Evolutionary conservation across 2,888 invertebrate species (phyloP), one percentile per base, ranked within the genome.

Genomic region (Siphlonurus alternatus): DNA sequence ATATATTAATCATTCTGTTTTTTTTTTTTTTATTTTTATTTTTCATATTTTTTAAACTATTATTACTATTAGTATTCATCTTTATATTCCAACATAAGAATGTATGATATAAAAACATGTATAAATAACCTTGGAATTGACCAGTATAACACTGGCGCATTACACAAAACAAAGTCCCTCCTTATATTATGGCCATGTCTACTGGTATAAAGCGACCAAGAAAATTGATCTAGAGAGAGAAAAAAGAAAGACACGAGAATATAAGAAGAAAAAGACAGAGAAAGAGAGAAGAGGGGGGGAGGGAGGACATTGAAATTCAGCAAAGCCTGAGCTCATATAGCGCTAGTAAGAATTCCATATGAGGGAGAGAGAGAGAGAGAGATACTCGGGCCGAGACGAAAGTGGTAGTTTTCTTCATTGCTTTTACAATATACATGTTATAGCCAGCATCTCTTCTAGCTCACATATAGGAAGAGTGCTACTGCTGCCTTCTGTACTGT

Each of bases 211-310:
- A 38, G 15, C 5, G 38, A 38, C 38, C 38, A 38, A 2, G n/a
- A 15, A 53, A 53, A 22, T 38, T 61, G 1, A 2, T 23, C n/a
- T 51, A 19, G 63, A 1, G 23, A 5, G 62, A 19, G 15, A 25
- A 24, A 20, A 2, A 7, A 24, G 2, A 53, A 23, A 7, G 24
- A 22, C 10, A 20, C n/a, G 51, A 22, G 20, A 10, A 2, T 15
- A 53, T 10, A 23, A 53, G 63, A 25, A 25, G 22, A 25, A 25
- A n/a, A 15, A 23, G 53, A 20, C 2, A 7, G 15, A 24, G 62
- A 19, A 54, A 56, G 24, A 25, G 63, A 38, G 25, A 25, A 63
- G 63, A 19, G 63, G 25, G 63, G n/a, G 25, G 1, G 25, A 25
- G 25, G 1, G 7, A 22, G 7, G 19, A 60, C 22, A 38, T 10